Percentiles rank a stretch among this genome's conserved stretches.
Evolutionary conservation across 1,140 invertebrate species (phyloP).

Genomic region (Chrysoperla carnea): DNA sequence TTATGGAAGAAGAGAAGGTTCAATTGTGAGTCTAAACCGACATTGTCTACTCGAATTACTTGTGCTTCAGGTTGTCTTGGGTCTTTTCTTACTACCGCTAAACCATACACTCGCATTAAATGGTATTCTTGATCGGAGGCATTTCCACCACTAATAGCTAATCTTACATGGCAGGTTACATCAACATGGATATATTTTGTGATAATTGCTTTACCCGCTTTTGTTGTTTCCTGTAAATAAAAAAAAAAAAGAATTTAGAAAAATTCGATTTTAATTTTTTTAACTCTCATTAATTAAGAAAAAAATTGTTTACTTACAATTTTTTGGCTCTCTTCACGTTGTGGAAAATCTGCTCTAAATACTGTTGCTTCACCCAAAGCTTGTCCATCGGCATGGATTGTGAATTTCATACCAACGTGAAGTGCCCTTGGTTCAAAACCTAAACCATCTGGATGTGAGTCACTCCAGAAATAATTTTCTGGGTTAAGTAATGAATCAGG

Average conservation of each 20-base stretch:
- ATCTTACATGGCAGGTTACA: constrained; percentile 40
- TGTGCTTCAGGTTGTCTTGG: constrained; percentile 27
- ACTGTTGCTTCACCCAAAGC: constrained; percentile 39
- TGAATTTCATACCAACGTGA: constrained; percentile 41
- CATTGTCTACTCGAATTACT: constrained; percentile 37
- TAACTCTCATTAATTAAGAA: constrained; percentile 6
- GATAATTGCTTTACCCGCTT: constrained; percentile 28
- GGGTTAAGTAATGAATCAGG: constrained; percentile 43
- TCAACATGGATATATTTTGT: constrained; percentile 44
- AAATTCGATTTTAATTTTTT: constrained; percentile 1
- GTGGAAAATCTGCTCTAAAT: constrained; percentile 40
- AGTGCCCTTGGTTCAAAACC: constrained; percentile 50
- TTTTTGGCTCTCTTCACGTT: constrained; percentile 38
- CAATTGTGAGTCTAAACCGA: constrained; percentile 45
- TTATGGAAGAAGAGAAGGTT: constrained; percentile 41
- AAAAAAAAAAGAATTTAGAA: constrained; percentile 1
- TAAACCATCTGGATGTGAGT: constrained; percentile 51
- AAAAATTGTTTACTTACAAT: constrained; percentile 21
- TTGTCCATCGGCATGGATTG: constrained; percentile 34
- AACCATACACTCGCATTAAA: constrained; percentile 42
- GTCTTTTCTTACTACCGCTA: constrained; percentile 39
- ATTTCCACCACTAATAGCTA: constrained; percentile 33
- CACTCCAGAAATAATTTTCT: constrained; percentile 61
- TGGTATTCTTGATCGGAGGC: constrained; percentile 32
- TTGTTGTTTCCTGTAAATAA: constrained; percentile 17